Evolutionary conservation across 35 echinoderm and acorn worm genomes (phyloP).

Genomic region (Ptychodera flava): DNA sequence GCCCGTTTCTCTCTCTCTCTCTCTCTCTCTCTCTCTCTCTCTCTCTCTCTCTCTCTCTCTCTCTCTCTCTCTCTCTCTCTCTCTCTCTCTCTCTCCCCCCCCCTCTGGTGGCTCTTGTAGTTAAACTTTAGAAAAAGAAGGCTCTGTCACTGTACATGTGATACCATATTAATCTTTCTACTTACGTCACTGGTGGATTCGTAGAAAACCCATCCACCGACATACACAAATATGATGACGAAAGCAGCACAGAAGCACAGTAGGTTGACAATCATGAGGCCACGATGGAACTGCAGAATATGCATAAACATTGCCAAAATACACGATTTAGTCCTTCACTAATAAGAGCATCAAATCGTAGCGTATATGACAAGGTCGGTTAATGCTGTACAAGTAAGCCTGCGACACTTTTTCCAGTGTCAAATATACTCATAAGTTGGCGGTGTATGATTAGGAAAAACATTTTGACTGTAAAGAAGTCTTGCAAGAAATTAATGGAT

Average conservation of each 20-base stretch:
- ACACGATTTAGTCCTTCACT: background rate
- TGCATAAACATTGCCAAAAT: background rate
- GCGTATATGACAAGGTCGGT: background rate
- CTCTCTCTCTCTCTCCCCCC: too few species aligned
- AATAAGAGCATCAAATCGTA: background rate
- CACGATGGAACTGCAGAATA: slow-evolving; percentile 48
- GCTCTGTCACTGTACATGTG: too few species aligned
- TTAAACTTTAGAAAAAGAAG: too few species aligned
- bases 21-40: too few species aligned
- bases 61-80: too few species aligned
- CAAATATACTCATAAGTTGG: background rate
- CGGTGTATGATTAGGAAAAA: background rate
- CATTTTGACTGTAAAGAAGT: background rate
- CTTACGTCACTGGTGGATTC: too few species aligned
- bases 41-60: too few species aligned
- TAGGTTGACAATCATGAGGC: slow-evolving; percentile 38
- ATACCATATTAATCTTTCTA: too few species aligned
- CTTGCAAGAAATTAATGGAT: background rate
- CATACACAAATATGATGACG: slow-evolving; percentile 65
- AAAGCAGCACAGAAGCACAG: slow-evolving; percentile 37
- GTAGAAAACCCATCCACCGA: slow-evolving; percentile 47
- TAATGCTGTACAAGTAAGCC: background rate
- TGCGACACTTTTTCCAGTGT: background rate
- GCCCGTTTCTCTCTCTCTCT: too few species aligned
- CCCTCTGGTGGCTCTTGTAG: too few species aligned